Evolutionary conservation across 2,888 invertebrate species (phyloP).

Genomic region (Scotopteryx bipunctaria): DNA sequence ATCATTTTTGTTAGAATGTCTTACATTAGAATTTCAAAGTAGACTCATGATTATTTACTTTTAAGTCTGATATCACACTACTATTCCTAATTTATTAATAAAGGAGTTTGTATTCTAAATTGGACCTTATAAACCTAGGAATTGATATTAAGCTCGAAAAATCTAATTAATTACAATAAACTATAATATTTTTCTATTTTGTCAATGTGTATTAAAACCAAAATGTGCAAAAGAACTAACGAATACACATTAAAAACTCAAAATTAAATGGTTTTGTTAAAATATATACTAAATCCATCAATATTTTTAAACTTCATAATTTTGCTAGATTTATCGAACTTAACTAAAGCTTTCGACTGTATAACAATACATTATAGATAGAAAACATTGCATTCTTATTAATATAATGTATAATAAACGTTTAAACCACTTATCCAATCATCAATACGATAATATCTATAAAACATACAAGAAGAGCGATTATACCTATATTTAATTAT

Average conservation of each 20-base stretch:
- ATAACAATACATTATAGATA: slow-evolving; percentile 6
- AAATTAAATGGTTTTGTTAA: neutral
- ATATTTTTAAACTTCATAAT: neutral
- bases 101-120: slow-evolving; percentile 30
- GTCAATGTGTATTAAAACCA: neutral
- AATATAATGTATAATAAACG: slow-evolving; percentile 8
- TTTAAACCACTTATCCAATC: slow-evolving; percentile 5
- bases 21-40: too few species aligned
- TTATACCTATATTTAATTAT: slow-evolving; percentile 29
- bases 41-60: too few species aligned
- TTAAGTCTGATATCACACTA: slow-evolving; percentile 2
- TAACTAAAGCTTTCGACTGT: slow-evolving; percentile 16
- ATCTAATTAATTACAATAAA: slow-evolving; percentile 10
- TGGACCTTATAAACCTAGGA: slow-evolving; percentile 41
- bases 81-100: too few species aligned
- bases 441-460: slow-evolving; percentile 3
- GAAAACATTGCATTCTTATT: slow-evolving; percentile 7
- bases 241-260: neutral
- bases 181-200: too few species aligned
- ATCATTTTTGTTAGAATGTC: too few species aligned
- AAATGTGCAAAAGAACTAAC: neutral
- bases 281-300: neutral
- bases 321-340: slow-evolving; percentile 1
- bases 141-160: slow-evolving; percentile 42
- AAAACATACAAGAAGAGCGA: slow-evolving; percentile 15